Evolutionary conservation across 2,113 vertebrate species (phyloP).

Genomic region (Eulemur macaco): DNA sequence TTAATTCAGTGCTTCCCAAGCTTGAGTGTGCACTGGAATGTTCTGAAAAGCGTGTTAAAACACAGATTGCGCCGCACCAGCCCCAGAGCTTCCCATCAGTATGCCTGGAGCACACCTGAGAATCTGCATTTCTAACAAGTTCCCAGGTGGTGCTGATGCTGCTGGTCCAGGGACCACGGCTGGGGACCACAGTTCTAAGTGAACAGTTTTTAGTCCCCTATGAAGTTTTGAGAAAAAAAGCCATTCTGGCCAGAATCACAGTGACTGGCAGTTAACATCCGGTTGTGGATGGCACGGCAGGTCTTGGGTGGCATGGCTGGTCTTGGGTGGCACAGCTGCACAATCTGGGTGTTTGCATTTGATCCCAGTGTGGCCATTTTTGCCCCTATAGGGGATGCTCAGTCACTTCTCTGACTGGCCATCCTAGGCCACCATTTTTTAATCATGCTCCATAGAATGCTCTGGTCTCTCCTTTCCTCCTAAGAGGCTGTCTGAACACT

Average conservation of each 20-base stretch:
- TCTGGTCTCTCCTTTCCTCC: not conserved
- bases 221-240: not conserved
- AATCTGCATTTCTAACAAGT: not conserved
- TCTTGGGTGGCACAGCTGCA: not conserved
- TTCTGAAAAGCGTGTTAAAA: not conserved
- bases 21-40: not conserved
- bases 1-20: not conserved
- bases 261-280: not conserved
- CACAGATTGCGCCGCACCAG: not conserved
- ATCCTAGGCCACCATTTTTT: not conserved
- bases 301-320: not conserved
- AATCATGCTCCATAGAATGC: not conserved
- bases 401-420: not conserved
- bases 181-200: not conserved
- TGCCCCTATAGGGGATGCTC: not conserved
- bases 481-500: not conserved
- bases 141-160: not conserved
- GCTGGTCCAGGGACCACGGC: not conserved
- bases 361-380: too few relatives aligned
- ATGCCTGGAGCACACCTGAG: not conserved
- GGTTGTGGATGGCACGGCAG: not conserved
- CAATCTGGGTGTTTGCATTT: not conserved
- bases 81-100: not conserved
- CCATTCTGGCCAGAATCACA: not conserved
- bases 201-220: not conserved